Evolutionary conservation across 1,140 invertebrate species (phyloP).

Genomic region (honey bee (Apis mellifera)): Amel_HAv3.1 CM009933.2:6851001-6851500

Average conservation of each 20-base stretch:
- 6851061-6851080: slow-evolving; percentile 39
- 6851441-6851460: slow-evolving; percentile 21
- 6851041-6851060: slow-evolving; percentile 11
- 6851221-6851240: slow-evolving; percentile 9
- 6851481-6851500: not conserved
- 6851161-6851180: slow-evolving; percentile 56
- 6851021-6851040: not conserved
- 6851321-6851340: slow-evolving; percentile 1
- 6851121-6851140: not conserved
- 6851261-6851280: slow-evolving; percentile 49
- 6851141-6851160: slow-evolving; percentile 24
- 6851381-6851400: not conserved
- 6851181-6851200: slow-evolving; percentile 62
- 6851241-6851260: slow-evolving; percentile 47
- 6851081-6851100: slow-evolving; percentile 1
- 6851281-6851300: slow-evolving; percentile 53
- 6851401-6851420: not conserved
- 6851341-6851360: slow-evolving; percentile 6
- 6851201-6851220: not conserved
- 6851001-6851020: not conserved
- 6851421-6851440: not conserved
- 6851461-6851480: slow-evolving; percentile 7
- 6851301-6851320: slow-evolving; percentile 28
- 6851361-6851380: not conserved
- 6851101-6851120: not conserved